Evolutionary conservation across 2,113 vertebrate genomes (phyloP), one percentile per base, ranked within the genome.

Genomic region (Notothenia coriiceps): DNA sequence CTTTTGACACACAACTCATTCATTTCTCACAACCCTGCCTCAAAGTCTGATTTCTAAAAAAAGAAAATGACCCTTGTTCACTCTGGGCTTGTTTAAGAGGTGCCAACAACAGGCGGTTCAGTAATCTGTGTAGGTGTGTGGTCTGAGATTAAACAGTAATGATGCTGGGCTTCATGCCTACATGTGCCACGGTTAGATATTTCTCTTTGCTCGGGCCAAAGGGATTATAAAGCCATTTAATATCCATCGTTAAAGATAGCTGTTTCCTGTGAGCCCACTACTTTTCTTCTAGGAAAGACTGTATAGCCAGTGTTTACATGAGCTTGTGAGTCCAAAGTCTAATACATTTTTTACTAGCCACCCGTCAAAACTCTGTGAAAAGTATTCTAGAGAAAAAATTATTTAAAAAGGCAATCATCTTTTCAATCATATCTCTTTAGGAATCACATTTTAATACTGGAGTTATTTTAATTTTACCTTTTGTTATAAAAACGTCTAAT

Each of bases 101-200:
- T 25, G 56, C 40, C 51, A 35, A 52, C 29, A 74, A 63, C 51
- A n/a, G 63, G 43, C 49, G 4, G 9, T 55, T 50, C 57, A 68
- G 70, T 18, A 46, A 54, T 72, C 54, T 63, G 76, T 51, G 22
- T 44, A 7, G 73, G 80, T 86, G 90, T 90, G 86, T 80, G 86
- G 70, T 82, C 85, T 69, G 43, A 72, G 78, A 83, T 90, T 67
- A 75, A 79, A 86, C 81, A 64, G 69, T 59, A 11, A 33, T 70
- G 43, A 88, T 70, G 65, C 47, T 5, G 18, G 49, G 63, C 82
- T 79, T 66, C 79, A 66, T 11, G 72, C 17, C 75, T 20, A 17
- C 20, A 40, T 14, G 49, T 22, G 70, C 61, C 56, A 62, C 1
- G 33, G 29, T 51, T 56, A 52, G 29, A 46, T 5, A 2, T 20